Evolutionary conservation across 2,888 invertebrate species (phyloP), one percentile per base, ranked within the genome.

Genomic region (Melangyna quadrimaculata): DNA sequence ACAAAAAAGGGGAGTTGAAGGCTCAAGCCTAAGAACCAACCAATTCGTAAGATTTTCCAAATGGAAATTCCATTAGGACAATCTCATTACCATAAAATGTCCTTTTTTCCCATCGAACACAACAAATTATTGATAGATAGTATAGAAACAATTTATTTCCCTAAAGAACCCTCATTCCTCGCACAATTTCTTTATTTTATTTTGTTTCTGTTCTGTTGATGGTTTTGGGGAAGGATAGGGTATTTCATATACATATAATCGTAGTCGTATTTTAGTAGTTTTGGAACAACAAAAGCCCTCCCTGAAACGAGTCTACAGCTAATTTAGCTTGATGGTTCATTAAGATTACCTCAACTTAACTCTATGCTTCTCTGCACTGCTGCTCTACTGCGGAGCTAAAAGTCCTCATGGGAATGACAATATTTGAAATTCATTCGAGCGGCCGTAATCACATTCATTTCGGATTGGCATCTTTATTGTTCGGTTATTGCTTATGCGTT

Each of bases 321-420:
- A 84, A 84, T 84, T 84, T 75, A 79, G 79, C 79, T 79, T 84
- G 75, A 84, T 79, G 84, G 84, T 75, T 84, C 79, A 84, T 84
- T 84, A 84, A 79, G 79, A 79, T 79, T 84, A 75, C 74, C 7
- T 5, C 6, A n/a, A 17, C 71, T 75, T 67, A 59, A 53, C 65
- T 70, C 71, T n/a, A 29, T 51, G 61, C 22, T 29, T 37, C 35
- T 53, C 45, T 53, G 24, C n/a, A n/a, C n/a, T n/a, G n/a, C n/a
- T n/a, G n/a, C n/a, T n/a, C n/a, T 43, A 4, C n/a, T 63, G 61
- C 5, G 67, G 45, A 48, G 3, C 12, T 10, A 12, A 4, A n/a
- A 71, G 71, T 79, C 61, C 84, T 71, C 65, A 43, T 48, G 59
- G 65, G 53, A 71, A 79, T 67, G 79, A 84, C 71, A 84, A 84